Evolutionary conservation across 64 coral and sea anemone species (phyloP).

Genomic region (Stylophora pistillata): DNA sequence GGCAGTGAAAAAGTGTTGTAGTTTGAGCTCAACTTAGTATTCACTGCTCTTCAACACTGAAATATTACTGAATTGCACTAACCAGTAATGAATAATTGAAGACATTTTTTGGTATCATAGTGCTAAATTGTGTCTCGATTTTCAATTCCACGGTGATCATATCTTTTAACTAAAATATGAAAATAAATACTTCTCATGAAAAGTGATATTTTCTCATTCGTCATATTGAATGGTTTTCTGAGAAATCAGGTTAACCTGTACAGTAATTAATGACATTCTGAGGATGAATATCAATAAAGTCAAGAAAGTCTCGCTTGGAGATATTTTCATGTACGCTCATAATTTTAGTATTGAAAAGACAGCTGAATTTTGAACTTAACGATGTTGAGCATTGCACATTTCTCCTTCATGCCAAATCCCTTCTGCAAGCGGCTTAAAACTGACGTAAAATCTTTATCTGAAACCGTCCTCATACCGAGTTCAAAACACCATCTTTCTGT

Average conservation of each 20-base stretch:
- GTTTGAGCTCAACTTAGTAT: too few relatives aligned
- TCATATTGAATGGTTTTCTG: background rate
- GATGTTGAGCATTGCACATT: too few relatives aligned
- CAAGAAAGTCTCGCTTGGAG: conserved; percentile 9
- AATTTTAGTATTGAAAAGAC: background rate
- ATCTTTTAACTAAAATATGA: too few relatives aligned
- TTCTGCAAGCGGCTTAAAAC: too few relatives aligned
- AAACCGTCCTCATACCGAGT: too few relatives aligned
- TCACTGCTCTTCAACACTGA: too few relatives aligned
- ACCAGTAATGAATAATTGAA: background rate
- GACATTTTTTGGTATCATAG: conserved; percentile 13
- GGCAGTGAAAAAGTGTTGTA: too few relatives aligned
- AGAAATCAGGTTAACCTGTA: conserved; percentile 9
- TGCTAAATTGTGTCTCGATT: conserved; percentile 9
- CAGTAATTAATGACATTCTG: conserved; percentile 7
- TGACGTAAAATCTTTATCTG: too few relatives aligned
- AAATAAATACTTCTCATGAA: too few relatives aligned
- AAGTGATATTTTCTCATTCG: too few relatives aligned
- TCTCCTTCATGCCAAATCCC: too few relatives aligned
- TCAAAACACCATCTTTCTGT: background rate
- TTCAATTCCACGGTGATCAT: too few relatives aligned
- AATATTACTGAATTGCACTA: conserved; percentile 10
- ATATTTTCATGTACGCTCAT: conserved; percentile 10
- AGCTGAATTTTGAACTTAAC: background rate
- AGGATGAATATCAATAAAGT: background rate